Percentiles rank a stretch among this genome's conserved stretches.
These are phyloP conservation scores for Hanleya hanleyi DNA, from an alignment of 2,888 invertebrate genomes.

Conservation along the genomic window DNA sequence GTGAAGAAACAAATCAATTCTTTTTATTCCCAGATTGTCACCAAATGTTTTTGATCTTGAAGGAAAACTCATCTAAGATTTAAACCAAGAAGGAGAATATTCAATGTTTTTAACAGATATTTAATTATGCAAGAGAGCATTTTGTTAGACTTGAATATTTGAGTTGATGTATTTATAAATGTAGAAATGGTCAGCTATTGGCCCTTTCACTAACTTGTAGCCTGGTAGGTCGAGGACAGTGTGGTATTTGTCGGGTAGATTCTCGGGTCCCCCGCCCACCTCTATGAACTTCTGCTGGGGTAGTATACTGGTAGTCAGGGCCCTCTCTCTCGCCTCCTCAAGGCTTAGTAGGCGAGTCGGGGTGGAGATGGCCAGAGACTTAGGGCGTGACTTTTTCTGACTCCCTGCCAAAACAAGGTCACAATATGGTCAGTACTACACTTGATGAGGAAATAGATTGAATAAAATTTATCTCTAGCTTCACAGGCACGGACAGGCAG, in stretches of 20 bases:
- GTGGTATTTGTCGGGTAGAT: conserved; percentile 88
- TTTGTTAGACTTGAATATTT: too few species aligned
- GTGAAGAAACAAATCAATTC: too few species aligned
- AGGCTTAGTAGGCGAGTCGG: conserved; percentile 92
- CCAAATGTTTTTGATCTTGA: too few species aligned
- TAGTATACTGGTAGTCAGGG: conserved; percentile 72
- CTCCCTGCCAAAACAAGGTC: conserved; percentile 41
- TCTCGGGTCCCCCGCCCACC: conserved; percentile 81
- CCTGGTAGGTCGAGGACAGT: conserved; percentile 91
- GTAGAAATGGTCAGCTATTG: too few species aligned
- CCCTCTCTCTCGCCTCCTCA: conserved; percentile 87
- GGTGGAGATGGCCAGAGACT: conserved; percentile 92
- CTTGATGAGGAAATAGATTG: not conserved
- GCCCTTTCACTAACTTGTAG: conserved; percentile 60
- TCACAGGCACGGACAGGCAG: not conserved
- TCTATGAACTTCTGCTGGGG: conserved; percentile 69
- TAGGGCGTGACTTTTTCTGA: conserved; percentile 80
- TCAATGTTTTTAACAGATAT: too few species aligned
- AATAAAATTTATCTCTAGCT: too few species aligned
- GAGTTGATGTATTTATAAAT: too few species aligned
- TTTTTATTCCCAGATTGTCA: too few species aligned
- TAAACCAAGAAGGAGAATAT: too few species aligned
- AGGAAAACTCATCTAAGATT: too few species aligned
- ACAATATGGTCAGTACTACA: not conserved
- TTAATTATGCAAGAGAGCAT: too few species aligned